Evolutionary conservation across 2,888 invertebrate genomes (phyloP), one percentile per base, ranked within the genome.

Genomic region (Dorcus hopei): DNA sequence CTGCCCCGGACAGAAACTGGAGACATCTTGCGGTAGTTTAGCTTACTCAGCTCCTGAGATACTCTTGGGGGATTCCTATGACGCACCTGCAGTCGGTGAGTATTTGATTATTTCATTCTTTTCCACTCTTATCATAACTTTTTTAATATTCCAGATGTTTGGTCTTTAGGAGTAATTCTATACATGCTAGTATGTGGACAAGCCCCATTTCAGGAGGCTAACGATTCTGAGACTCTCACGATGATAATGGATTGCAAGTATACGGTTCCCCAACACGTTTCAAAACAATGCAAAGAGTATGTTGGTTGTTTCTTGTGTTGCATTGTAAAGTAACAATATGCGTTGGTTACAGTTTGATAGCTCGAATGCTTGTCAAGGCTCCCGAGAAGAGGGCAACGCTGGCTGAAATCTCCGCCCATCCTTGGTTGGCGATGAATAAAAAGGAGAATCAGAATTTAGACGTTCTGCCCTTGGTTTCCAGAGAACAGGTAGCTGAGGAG

Each of bases 241-340:
- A 97, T 96, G 94, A 99, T 99, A 67, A 95, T 99, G 93, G 98
- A 99, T 80, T 98, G 98, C 82, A 96, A 96, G 82, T 99, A 97
- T 78, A 89, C 89, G 58, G 90, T 97, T 72, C 97, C 98, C 54
- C 79, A 85, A 33, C 91, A 95, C 80, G 88, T 99, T 65, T 93
- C 96, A 9, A 82, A 85, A 53, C 87, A 88, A 60, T 98, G 98
- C 80, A 88, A 89, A 81, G 86, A 86, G 91, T 92, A 72, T 71
- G 70, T 66, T 33, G 11, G 38, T 19, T 49, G 23, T 16, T n/a
- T 43, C 3, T 33, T 8, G n/a, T 2, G 7, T 49, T 49, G 9
- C 19, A 19, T 19, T 19, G 0, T 19, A 19, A 7, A 5, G 16
- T 42, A 42, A 4, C 16, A 42, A 42, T 39, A 9, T 41, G 45